Evolutionary conservation across 2,113 vertebrate genomes (phyloP).

Genomic region (Anarhynchus alexandrinus): DNA sequence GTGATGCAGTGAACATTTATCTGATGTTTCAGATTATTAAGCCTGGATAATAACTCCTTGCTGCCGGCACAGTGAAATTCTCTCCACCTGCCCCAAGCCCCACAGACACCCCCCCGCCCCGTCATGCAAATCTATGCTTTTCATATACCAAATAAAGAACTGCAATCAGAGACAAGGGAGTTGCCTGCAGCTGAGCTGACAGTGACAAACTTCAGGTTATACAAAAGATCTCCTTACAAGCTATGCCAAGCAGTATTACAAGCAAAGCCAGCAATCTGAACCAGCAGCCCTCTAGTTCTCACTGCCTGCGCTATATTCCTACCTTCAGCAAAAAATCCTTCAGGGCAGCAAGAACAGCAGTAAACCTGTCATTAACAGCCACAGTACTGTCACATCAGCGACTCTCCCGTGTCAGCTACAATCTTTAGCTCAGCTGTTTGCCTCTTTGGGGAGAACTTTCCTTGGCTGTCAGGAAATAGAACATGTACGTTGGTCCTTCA

Average conservation of each 20-base stretch:
- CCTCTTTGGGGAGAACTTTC: slow-evolving; percentile 41
- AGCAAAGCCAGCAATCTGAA: slow-evolving; percentile 47
- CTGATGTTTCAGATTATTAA: background rate
- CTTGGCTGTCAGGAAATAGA: slow-evolving; percentile 42
- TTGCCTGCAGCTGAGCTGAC: background rate
- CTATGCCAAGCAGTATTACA: background rate
- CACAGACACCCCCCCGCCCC: fast-evolving
- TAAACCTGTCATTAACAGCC: slow-evolving; percentile 59
- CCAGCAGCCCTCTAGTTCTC: background rate
- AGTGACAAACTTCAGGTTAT: slow-evolving; percentile 42
- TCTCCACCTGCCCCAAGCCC: background rate
- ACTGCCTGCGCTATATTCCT: slow-evolving; percentile 7
- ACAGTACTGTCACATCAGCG: slow-evolving; percentile 39
- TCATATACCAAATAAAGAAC: background rate
- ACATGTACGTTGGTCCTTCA: background rate
- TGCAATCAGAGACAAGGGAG: background rate
- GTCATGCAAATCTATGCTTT: background rate
- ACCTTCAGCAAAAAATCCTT: slow-evolving; percentile 62
- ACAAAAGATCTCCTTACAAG: slow-evolving; percentile 10
- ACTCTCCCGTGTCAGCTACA: slow-evolving; percentile 33
- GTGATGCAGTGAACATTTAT: background rate
- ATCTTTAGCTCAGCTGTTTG: slow-evolving; percentile 50
- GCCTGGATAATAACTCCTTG: background rate
- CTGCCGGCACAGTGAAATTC: background rate
- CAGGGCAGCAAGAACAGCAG: slow-evolving; percentile 54